Conservation (phyloP, 2,888 invertebrate species). For the Tryphoninae sp. region DNA sequence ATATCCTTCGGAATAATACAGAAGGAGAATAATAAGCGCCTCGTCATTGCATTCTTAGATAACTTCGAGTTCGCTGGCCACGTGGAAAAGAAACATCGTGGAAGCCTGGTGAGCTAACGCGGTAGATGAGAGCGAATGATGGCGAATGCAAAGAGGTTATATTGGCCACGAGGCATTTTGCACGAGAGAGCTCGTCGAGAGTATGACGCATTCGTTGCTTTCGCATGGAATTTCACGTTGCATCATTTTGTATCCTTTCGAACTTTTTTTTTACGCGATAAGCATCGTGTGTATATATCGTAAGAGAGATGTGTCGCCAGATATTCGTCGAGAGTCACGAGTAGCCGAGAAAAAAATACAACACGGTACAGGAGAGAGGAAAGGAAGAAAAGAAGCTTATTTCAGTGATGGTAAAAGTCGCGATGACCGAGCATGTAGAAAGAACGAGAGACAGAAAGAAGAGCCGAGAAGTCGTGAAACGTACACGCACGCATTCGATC, state of each 20-base stretch:
- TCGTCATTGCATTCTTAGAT: slow-evolving; percentile 3
- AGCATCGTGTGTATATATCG: background rate
- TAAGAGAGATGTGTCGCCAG: slow-evolving; percentile 1
- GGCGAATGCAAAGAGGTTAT: background rate
- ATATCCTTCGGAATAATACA: slow-evolving; percentile 28
- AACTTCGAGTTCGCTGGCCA: slow-evolving; percentile 18
- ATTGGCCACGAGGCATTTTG: slow-evolving; percentile 2
- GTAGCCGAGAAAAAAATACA: background rate
- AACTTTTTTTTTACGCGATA: background rate
- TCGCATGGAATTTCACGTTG: slow-evolving; percentile 18
- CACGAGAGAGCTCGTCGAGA: background rate
- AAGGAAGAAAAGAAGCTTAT: slow-evolving; percentile 12
- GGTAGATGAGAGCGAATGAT: background rate
- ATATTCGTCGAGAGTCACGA: slow-evolving; percentile 7
- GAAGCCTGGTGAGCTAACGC: background rate
- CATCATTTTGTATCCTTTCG: slow-evolving; percentile 32
- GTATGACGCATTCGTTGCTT: background rate
- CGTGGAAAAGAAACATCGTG: slow-evolving; percentile 26
- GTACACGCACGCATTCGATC: slow-evolving; percentile 63
- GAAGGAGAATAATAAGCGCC: slow-evolving; percentile 11
- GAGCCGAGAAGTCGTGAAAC: slow-evolving; percentile 61
- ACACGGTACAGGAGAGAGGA: background rate
- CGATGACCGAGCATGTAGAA: slow-evolving; percentile 23
- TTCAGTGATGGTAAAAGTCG: background rate
- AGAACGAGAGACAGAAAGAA: slow-evolving; percentile 31